Evolutionary conservation across 2,888 invertebrate species (phyloP).

Genomic region (Strigamia transsilvanica): DNA sequence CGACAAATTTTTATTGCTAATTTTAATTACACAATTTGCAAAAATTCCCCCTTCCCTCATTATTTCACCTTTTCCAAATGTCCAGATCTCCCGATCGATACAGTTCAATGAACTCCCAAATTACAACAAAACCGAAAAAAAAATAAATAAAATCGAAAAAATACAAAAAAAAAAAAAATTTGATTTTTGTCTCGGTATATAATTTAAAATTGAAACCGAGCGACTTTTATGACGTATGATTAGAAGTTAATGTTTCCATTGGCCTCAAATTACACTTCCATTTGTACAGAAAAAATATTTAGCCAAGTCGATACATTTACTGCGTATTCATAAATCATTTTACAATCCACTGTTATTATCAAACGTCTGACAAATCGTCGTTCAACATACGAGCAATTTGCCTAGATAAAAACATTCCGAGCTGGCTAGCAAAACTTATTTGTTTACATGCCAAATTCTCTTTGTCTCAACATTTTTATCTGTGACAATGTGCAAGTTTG

Average conservation of each 20-base stretch:
- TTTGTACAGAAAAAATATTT: slow-evolving; percentile 4
- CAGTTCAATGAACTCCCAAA: background rate
- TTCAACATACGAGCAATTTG: slow-evolving; percentile 33
- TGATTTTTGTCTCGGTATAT: background rate
- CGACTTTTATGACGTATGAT: slow-evolving; percentile 25
- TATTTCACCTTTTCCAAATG: no score
- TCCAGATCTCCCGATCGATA: background rate
- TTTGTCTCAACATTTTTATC: no score
- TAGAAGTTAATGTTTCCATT: slow-evolving; percentile 35
- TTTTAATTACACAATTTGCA: no score
- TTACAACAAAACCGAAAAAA: background rate
- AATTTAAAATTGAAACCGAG: slow-evolving; percentile 23
- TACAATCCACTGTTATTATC: slow-evolving; percentile 29
- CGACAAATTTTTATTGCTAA: no score
- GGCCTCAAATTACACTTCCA: slow-evolving; percentile 31
- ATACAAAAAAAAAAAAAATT: background rate
- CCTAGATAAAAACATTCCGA: slow-evolving; percentile 11
- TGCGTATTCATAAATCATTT: slow-evolving; percentile 36
- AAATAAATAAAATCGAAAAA: no score
- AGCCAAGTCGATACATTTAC: slow-evolving; percentile 33
- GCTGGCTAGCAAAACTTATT: background rate
- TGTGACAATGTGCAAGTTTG: no score
- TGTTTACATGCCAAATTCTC: background rate
- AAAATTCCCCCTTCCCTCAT: no score
- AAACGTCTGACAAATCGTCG: slow-evolving; percentile 23